These are phyloP conservation scores for Micrasema minimum DNA, from an alignment of 1,140 invertebrate genomes.

Conservation along the genomic window DNA sequence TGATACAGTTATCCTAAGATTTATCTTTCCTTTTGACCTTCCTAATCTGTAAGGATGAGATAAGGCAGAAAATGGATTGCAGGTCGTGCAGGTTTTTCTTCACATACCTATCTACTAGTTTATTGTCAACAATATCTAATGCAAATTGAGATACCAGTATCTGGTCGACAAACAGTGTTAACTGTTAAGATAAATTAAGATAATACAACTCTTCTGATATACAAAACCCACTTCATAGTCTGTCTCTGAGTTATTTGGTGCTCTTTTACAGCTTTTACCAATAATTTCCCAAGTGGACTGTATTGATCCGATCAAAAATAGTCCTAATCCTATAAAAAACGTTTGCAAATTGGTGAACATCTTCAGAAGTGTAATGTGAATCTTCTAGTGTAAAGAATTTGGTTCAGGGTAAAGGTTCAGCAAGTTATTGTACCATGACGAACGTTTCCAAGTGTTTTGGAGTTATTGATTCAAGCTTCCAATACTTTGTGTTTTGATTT, in stretches of 20 bases:
- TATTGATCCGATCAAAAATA: too few relatives aligned
- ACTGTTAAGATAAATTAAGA: conserved; percentile 54
- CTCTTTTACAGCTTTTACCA: conserved; percentile 18
- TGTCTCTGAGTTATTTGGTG: conserved; percentile 23
- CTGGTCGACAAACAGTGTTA: conserved; percentile 52
- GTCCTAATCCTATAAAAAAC: too few relatives aligned
- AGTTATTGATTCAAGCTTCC: too few relatives aligned
- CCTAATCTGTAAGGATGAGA: not conserved
- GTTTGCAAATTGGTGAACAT: too few relatives aligned
- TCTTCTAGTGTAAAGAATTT: too few relatives aligned
- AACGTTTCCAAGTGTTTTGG: too few relatives aligned
- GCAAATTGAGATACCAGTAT: conserved; percentile 48
- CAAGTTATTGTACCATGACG: too few relatives aligned
- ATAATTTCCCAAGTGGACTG: not conserved
- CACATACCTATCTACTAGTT: conserved; percentile 42
- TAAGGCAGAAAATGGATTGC: not conserved
- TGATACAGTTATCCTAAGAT: conserved; percentile 18
- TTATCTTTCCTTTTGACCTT: conserved; percentile 1
- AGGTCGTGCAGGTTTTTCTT: conserved; percentile 17
- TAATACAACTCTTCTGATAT: conserved; percentile 52
- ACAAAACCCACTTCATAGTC: conserved; percentile 48
- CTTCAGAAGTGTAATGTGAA: too few relatives aligned
- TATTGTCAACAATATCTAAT: conserved; percentile 51
- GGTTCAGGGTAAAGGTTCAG: too few relatives aligned
- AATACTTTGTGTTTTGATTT: too few relatives aligned